Base-by-base conservation (phyloP, 2,113 vertebrate species). In the Dipodomys spectabilis region DNA sequence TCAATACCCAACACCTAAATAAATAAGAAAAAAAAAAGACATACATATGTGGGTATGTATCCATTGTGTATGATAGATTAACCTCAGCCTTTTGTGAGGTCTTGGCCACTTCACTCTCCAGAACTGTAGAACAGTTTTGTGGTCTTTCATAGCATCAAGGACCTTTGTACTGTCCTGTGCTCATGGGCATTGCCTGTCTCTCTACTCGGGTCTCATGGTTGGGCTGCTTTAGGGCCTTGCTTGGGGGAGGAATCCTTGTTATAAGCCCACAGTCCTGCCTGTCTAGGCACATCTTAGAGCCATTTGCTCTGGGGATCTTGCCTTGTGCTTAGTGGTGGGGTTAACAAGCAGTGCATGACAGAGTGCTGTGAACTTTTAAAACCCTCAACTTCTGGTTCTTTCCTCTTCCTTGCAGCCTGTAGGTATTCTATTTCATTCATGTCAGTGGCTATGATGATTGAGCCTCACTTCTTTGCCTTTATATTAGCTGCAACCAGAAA, bases 241-340 rank as follows among this genome's bases (percentile, higher is more conserved):
- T 32, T 30, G 83, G 35, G 80, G 53, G 5, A 15, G 20, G 27
- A 30, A 32, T 60, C 44, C 62, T 81, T 30, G 73, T 10, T 28
- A 25, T 64, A 27, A 1, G 25, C 7, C 57, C 23, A 4, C 0
- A 18, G 60, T 60, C 9, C n/a, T 73, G 0, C 5, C 16, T 5
- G 32, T 7, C 69, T 20, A 4, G 32, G 68, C 15, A 10, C 23
- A 16, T 44, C 22, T 35, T 23, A 30, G 5, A 23, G 49, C 69
- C 53, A 8, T 6, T 89, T 64, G 35, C 64, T 45, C 32, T 15
- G 25, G 32, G 18, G 23, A 6, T 1, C 57, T 75, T 44, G 44
- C 73, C 49, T 85, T 85, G 15, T 53, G 72, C 77, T 90, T 28
- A 45, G 49, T 27, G 18, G 28, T 2, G 22, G 7, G 5, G 10